Conservation (phyloP, 2,888 invertebrate species). For the Nemurella pictetii region DNA sequence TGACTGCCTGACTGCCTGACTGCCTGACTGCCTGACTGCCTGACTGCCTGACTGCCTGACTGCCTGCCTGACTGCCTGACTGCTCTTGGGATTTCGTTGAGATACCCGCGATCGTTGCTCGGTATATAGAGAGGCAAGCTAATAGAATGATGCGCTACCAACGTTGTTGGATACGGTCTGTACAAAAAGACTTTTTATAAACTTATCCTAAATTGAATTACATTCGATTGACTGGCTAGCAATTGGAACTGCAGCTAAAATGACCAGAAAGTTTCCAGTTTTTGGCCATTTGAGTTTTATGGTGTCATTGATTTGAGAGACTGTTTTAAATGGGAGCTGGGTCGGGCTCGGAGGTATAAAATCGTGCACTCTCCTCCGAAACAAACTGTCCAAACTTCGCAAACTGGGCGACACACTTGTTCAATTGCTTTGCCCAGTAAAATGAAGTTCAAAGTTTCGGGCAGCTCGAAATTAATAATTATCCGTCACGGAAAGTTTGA, state of each 20-base stretch:
- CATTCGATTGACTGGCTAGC: conserved; percentile 3
- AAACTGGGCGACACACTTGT: not conserved
- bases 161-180: not conserved
- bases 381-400: not conserved
- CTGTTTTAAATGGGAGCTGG: not conserved
- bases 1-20: too few species aligned
- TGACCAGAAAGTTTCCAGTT: not conserved
- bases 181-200: not conserved
- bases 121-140: too few species aligned
- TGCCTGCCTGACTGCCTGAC: too few species aligned
- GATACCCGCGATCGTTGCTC: not conserved
- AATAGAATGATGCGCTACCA: too few species aligned
- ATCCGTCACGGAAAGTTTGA: not conserved
- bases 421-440: not conserved
- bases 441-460: not conserved
- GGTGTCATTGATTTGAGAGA: not conserved
- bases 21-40: too few species aligned
- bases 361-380: not conserved
- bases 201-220: conserved; percentile 9
- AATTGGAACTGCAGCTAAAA: not conserved
- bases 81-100: not conserved
- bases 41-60: too few species aligned
- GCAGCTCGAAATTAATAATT: not conserved
- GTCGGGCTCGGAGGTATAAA: not conserved
- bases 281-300: not conserved